Base-by-base conservation (phyloP, 2,888 invertebrate genomes). In the Ectropis crepuscularia region DNA sequence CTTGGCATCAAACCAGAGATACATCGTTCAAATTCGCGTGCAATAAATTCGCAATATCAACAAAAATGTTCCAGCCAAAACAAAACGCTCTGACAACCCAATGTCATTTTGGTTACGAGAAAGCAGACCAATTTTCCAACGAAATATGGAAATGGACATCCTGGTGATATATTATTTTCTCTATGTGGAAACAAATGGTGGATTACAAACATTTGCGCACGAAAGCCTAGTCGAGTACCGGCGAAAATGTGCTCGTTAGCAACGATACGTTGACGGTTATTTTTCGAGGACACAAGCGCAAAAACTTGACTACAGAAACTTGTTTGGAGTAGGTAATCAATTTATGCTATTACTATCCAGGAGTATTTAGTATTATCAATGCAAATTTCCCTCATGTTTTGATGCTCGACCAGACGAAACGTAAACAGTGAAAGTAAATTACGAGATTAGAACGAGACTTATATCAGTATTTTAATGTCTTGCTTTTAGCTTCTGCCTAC, bases 251-350 rank as follows among this genome's bases (percentile, higher is more conserved):
- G 74, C 81, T 85, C 81, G 79, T 83, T 86, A 82, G 77, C 80
- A 82, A 84, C 82, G 81, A 80, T 82, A 72, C 71, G 70, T 53
- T 74, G 90, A 74, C 90, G 89, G 90, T 91, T 91, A 90, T 84
- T 82, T 89, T 86, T 91, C 90, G 87, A 91, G 90, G 90, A 88
- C 90, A 79, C 74, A 74, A 73, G 68, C 66, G 70, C 76, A 88
- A 89, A 89, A 90, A 90, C 86, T 80, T 79, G 85, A 80, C 76
- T 73, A 65, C 71, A 67, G 70, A 75, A 83, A 90, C 89, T 83
- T 69, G 86, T 89, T 90, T 74, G 63, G 70, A 80, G 76, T n/a
- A n/a, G n/a, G n/a, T 55, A 10, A 41, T 38, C 16, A 38, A 47
- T 10, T 45, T 10, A 36, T 36, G 9, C 75, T 71, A 71, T 75